A percentile compares a stretch with the other conserved stretches of the same genome.
These are phyloP conservation scores for Argyrosomus regius DNA, from an alignment of 2,797 vertebrate species.

Conservation along the genomic window DNA sequence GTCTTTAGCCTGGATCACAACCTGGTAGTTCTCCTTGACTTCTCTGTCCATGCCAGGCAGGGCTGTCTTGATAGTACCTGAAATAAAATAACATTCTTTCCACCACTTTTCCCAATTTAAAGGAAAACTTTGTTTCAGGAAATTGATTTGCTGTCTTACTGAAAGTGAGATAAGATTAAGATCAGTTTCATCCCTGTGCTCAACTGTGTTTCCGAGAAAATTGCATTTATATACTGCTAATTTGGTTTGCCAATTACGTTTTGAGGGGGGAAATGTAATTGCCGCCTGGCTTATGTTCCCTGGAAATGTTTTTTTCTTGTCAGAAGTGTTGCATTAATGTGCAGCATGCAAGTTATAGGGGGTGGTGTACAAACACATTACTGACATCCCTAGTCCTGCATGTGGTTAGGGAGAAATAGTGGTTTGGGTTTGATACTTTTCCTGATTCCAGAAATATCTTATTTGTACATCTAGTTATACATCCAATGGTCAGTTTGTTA, in stretches of 20 bases:
- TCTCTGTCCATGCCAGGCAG: conserved; percentile 97
- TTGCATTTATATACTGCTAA: conserved; percentile 36
- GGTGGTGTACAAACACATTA: not conserved
- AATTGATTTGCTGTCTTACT: conserved; percentile 21
- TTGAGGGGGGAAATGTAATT: conserved; percentile 44
- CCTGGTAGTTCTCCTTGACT: conserved; percentile 95
- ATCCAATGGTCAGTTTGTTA: not conserved
- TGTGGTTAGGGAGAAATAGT: not conserved
- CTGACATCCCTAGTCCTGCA: not conserved
- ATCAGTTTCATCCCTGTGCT: conserved; percentile 34
- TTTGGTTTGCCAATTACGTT: conserved; percentile 40
- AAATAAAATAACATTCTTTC: not conserved
- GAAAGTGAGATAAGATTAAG: conserved; percentile 45
- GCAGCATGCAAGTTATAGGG: not conserved
- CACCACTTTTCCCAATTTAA: conserved; percentile 7
- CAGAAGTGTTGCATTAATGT: conserved; percentile 16
- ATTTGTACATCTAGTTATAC: not conserved
- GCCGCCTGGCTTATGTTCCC: conserved; percentile 32
- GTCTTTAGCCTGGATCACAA: conserved; percentile 98
- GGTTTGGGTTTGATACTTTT: not conserved
- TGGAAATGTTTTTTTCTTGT: conserved; percentile 28
- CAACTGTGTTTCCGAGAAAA: conserved; percentile 30
- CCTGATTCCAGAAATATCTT: not conserved
- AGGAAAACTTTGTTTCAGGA: conserved; percentile 21
- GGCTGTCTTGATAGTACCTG: conserved; percentile 96